phyloP scores from a whole-genome alignment of 2,797 vertebrate genomes.

The Eulemur mongoz region DNA sequence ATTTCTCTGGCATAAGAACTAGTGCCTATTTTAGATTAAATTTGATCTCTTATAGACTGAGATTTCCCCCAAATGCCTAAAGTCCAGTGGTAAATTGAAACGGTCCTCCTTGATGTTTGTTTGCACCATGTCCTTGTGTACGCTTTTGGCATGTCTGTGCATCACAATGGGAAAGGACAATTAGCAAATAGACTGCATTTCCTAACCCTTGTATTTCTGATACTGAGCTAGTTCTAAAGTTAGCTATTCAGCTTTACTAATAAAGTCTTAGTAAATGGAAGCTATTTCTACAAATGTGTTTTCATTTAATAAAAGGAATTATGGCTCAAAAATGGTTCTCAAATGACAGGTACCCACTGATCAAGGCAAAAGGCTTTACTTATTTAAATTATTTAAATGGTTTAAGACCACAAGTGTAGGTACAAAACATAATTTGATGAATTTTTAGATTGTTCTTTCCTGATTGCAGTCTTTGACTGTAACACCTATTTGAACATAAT shows the following conservation, averaged over 20 bases:
- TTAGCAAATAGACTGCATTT: neutral
- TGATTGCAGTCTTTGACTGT: constrained; percentile 2
- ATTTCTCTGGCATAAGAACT: neutral
- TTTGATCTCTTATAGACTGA: neutral
- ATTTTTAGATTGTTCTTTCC: neutral
- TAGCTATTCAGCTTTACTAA: neutral
- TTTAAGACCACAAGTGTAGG: neutral
- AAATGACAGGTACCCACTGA: neutral
- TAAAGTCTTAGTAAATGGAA: neutral
- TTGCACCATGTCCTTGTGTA: neutral
- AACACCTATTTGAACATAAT: neutral
- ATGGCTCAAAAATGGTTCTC: constrained; percentile 25
- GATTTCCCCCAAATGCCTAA: neutral
- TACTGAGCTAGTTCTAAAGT: neutral
- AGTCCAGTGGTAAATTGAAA: neutral
- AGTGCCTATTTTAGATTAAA: constrained; percentile 5
- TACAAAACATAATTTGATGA: neutral
- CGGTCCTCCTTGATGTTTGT: neutral
- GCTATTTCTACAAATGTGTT: constrained; percentile 7
- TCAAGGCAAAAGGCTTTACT: neutral
- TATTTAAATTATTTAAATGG: constrained; percentile 30
- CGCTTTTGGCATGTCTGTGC: neutral
- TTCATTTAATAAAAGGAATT: constrained; percentile 1
- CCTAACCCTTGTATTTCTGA: neutral
- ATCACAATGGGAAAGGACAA: neutral